phyloP scores from a whole-genome alignment of 2,113 vertebrate species.

The Eira barbara region DNA sequence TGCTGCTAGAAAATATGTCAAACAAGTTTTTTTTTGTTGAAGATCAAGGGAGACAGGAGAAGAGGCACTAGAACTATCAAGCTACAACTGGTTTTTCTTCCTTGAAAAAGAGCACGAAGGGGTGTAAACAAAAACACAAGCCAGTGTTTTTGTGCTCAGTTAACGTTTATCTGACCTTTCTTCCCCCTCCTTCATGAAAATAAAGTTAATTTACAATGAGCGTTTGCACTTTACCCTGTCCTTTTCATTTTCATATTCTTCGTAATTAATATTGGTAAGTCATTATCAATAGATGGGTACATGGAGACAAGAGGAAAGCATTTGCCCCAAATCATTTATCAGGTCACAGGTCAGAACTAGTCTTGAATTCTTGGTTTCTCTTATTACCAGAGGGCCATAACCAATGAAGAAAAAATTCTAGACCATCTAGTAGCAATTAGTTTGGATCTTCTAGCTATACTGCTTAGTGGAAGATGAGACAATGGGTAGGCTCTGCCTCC shows the following conservation, averaged over 20 bases:
- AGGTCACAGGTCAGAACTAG: not conserved
- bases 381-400: not conserved
- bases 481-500: not conserved
- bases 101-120: not conserved
- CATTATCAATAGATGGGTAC: not conserved
- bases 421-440: not conserved
- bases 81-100: not conserved
- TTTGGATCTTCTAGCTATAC: not conserved
- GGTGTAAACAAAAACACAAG: not conserved
- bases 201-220: not conserved
- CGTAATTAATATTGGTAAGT: conserved; percentile 26
- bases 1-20: not conserved
- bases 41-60: not conserved
- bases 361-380: conserved; percentile 8
- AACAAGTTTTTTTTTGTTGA: not conserved
- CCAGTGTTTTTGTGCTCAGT: not conserved
- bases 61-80: not conserved
- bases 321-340: not conserved
- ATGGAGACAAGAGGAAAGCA: conserved; percentile 11
- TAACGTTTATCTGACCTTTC: conserved; percentile 36
- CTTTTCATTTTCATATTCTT: conserved; percentile 9
- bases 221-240: not conserved
- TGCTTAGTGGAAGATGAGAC: not conserved
- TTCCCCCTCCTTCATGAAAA: not conserved
- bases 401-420: conserved; percentile 12